These are phyloP conservation scores for Poeciliopsis gracilis DNA, from an alignment of 2,797 vertebrate species.

Conservation along the genomic window DNA sequence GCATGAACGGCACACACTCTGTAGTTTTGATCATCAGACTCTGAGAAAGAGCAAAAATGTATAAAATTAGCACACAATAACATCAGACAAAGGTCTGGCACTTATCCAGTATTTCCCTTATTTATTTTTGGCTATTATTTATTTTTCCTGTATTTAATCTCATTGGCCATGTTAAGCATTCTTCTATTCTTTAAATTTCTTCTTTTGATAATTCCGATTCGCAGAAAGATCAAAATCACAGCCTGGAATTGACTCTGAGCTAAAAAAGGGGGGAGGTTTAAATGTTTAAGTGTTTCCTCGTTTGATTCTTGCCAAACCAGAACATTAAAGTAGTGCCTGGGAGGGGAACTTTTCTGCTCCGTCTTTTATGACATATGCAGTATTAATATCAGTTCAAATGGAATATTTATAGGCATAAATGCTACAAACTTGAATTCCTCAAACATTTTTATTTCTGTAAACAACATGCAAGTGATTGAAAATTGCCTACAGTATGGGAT, in stretches of 20 bases:
- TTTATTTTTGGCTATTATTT: background rate
- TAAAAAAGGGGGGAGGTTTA: slow-evolving; percentile 11
- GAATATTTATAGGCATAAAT: background rate
- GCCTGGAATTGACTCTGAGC: slow-evolving; percentile 4
- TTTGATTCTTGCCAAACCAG: slow-evolving; percentile 12
- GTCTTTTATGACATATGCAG: background rate
- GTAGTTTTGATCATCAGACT: slow-evolving; percentile 97
- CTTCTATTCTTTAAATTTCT: background rate
- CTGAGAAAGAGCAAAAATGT: slow-evolving; percentile 70
- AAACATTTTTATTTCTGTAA: background rate
- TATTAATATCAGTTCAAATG: slow-evolving; percentile 13
- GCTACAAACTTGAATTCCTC: background rate
- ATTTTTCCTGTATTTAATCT: background rate
- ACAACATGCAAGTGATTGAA: background rate
- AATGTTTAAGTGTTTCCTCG: slow-evolving; percentile 7
- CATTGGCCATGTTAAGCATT: background rate
- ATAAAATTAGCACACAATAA: background rate
- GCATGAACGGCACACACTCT: slow-evolving; percentile 93
- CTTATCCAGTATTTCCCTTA: background rate
- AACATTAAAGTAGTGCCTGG: background rate
- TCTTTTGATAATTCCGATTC: background rate
- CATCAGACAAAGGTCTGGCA: background rate
- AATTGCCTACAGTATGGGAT: background rate
- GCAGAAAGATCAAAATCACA: slow-evolving; percentile 7
- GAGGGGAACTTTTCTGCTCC: background rate